Conservation (phyloP, 1,140 invertebrate genomes). For the Nomia melanderi region DNA sequence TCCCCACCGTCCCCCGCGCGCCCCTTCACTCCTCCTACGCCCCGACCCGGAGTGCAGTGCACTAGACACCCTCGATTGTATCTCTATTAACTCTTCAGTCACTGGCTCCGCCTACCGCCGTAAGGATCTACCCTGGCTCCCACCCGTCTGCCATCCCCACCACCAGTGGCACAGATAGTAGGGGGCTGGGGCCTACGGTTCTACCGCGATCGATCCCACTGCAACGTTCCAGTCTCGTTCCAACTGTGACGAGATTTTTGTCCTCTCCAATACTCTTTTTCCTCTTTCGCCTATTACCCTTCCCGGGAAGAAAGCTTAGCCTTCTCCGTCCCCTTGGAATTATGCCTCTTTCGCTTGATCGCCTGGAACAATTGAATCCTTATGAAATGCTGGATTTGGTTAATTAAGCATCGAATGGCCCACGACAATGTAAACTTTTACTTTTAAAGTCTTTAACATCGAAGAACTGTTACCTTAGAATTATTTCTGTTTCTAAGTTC, state of each 20-base stretch:
- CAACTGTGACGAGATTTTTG: slow-evolving; percentile 30
- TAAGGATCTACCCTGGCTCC: slow-evolving; percentile 47
- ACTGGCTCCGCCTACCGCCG: slow-evolving; percentile 71
- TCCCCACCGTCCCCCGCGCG: slow-evolving; percentile 69
- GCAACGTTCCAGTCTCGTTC: slow-evolving; percentile 41
- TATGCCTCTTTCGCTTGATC: background rate
- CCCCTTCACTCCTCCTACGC: slow-evolving; percentile 76
- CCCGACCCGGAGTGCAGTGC: slow-evolving; percentile 71
- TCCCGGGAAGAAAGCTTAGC: background rate
- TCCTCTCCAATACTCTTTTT: background rate
- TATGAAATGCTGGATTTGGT: too few relatives aligned
- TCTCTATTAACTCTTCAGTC: slow-evolving; percentile 79
- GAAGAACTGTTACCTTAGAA: too few relatives aligned
- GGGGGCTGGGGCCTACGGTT: slow-evolving; percentile 47
- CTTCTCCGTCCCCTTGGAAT: background rate
- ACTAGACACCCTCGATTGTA: slow-evolving; percentile 81
- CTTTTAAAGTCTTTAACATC: too few relatives aligned
- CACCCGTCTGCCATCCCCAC: slow-evolving; percentile 42
- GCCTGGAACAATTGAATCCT: background rate
- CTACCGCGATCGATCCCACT: slow-evolving; percentile 50
- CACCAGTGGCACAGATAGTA: slow-evolving; percentile 49
- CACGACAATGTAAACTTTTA: too few relatives aligned
- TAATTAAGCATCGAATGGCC: too few relatives aligned
- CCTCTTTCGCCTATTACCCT: too few relatives aligned
- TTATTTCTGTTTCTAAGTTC: too few relatives aligned